Evolutionary conservation across 2,797 vertebrate species (phyloP).

Genomic region (Propithecus perrieri): DNA sequence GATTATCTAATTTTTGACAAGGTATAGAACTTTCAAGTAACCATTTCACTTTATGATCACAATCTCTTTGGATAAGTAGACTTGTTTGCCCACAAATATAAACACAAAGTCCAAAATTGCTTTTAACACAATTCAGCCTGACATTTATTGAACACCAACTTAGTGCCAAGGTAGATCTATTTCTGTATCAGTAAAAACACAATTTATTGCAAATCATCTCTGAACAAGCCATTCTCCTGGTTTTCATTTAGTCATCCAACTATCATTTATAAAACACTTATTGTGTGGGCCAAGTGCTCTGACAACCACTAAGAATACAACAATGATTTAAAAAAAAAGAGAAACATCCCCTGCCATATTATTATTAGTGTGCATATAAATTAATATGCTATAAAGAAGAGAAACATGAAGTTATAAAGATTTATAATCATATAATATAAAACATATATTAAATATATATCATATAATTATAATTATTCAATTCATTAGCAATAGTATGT

Average conservation of each 20-base stretch:
- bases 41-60: neutral
- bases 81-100: neutral
- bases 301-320: neutral
- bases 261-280: neutral
- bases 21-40: neutral
- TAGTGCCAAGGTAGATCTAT: neutral
- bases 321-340: neutral
- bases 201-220: neutral
- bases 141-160: neutral
- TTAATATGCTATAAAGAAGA: neutral
- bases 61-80: neutral
- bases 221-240: neutral
- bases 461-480: neutral
- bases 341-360: neutral
- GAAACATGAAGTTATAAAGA: neutral
- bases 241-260: neutral
- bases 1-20: neutral
- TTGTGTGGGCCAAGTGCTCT: neutral
- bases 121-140: neutral
- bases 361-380: neutral
- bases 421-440: neutral
- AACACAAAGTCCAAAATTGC: slow-evolving; percentile 8
- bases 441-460: neutral
- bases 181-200: neutral
- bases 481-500: neutral